phyloP scores from a whole-genome alignment of 2,113 vertebrate species.

The Pteruthius melanotis region DNA sequence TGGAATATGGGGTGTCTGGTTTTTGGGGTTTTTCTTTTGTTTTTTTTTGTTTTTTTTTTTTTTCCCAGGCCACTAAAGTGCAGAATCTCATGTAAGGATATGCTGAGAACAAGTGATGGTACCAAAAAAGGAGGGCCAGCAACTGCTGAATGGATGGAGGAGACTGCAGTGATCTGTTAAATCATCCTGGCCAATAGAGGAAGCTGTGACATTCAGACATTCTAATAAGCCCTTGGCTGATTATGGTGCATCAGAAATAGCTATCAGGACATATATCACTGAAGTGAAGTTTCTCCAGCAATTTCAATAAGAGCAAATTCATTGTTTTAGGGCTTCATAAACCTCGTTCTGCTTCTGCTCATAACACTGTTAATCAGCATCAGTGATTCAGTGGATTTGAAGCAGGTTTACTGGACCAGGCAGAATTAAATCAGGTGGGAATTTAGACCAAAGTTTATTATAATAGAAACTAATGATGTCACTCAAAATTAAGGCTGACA shows the following conservation, averaged over 20 bases:
- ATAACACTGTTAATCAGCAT: background rate
- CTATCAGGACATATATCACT: background rate
- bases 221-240: background rate
- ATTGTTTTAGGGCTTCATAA: background rate
- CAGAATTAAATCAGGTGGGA: background rate
- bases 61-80: background rate
- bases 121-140: background rate
- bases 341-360: background rate
- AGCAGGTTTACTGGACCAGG: background rate
- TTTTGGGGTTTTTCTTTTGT: too few relatives aligned
- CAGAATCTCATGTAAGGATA: background rate
- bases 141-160: background rate
- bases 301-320: background rate
- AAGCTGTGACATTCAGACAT: background rate
- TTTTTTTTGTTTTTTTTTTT: too few relatives aligned
- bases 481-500: background rate
- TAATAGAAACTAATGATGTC: background rate
- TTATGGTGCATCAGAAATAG: background rate
- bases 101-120: background rate
- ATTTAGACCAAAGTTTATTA: background rate
- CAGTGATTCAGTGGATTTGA: background rate
- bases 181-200: background rate
- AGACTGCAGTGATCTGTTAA: background rate
- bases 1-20: background rate
- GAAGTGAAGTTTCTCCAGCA: background rate